Conservation (phyloP, 2,797 vertebrate genomes). For the Merluccius polli region DNA sequence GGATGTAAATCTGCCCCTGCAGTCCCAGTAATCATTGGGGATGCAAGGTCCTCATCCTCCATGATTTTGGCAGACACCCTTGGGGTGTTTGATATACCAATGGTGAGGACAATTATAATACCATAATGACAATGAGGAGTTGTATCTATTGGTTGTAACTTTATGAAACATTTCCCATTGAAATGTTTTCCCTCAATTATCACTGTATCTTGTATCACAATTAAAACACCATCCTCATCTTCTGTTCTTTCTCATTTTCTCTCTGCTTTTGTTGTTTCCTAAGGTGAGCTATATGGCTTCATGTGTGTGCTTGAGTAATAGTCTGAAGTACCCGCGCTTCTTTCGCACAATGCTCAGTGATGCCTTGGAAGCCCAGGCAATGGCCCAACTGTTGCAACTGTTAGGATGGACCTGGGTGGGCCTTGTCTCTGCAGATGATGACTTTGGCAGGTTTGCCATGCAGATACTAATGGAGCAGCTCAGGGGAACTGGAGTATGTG, state of each 20-base stretch:
- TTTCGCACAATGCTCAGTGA: conserved; percentile 53
- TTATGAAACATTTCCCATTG: no score
- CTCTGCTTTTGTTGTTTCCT: conserved; percentile 4
- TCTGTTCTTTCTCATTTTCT: not conserved
- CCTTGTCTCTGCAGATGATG: conserved; percentile 51
- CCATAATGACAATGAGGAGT: not conserved
- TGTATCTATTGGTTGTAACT: not conserved
- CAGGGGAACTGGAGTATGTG: conserved; percentile 40
- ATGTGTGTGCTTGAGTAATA: conserved; percentile 59
- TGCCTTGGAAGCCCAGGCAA: conserved; percentile 48
- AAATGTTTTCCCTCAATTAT: not conserved
- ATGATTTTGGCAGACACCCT: conserved; percentile 53
- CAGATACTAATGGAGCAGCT: conserved; percentile 52
- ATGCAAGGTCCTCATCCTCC: conserved; percentile 45
- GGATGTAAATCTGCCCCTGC: conserved; percentile 30
- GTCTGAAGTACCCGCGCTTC: conserved; percentile 45
- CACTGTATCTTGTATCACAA: not conserved
- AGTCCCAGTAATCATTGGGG: conserved; percentile 52
- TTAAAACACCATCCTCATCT: no score
- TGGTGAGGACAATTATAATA: conserved; percentile 34
- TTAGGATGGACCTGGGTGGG: conserved; percentile 58
- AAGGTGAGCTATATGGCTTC: conserved; percentile 60
- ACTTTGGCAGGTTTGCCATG: conserved; percentile 55
- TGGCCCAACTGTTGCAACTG: conserved; percentile 41
- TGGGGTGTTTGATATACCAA: conserved; percentile 50